phyloP scores from a whole-genome alignment of 2,797 vertebrate genomes.

The Limnodromus scolopaceus region DNA sequence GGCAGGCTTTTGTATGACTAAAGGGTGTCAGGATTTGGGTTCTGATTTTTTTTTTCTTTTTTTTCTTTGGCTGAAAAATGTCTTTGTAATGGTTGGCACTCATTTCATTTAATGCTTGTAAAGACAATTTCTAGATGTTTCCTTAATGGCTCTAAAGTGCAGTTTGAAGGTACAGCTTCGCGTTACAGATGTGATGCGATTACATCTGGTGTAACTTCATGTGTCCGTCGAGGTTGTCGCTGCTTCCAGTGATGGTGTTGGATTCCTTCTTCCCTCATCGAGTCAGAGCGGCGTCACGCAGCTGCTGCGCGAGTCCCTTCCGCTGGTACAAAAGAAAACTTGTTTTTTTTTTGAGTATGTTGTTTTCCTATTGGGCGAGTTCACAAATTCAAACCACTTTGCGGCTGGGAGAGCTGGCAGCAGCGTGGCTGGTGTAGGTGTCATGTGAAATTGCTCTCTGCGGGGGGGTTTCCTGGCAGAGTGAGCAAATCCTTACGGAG shows the following conservation, averaged over 20 bases:
- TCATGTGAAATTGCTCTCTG: not conserved
- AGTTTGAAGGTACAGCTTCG: not conserved
- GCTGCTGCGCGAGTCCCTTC: not conserved
- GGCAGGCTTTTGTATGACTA: not conserved
- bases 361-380: not conserved
- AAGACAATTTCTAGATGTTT: not conserved
- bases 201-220: not conserved
- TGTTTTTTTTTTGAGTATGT: not conserved
- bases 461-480: not conserved
- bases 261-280: not conserved
- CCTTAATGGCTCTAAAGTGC: not conserved
- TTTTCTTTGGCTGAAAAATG: not conserved
- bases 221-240: fast-evolving
- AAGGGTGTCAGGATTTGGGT: fast-evolving
- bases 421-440: not conserved
- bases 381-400: fast-evolving
- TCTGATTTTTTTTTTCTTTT: not conserved
- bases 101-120: not conserved
- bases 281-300: not conserved
- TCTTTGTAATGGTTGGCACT: not conserved
- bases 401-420: not conserved
- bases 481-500: not conserved
- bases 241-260: fast-evolving
- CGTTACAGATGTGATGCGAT: fast-evolving
- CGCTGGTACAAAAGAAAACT: not conserved